Base-by-base conservation (phyloP, 2,113 vertebrate genomes). In the Platysternon megacephalum region DNA sequence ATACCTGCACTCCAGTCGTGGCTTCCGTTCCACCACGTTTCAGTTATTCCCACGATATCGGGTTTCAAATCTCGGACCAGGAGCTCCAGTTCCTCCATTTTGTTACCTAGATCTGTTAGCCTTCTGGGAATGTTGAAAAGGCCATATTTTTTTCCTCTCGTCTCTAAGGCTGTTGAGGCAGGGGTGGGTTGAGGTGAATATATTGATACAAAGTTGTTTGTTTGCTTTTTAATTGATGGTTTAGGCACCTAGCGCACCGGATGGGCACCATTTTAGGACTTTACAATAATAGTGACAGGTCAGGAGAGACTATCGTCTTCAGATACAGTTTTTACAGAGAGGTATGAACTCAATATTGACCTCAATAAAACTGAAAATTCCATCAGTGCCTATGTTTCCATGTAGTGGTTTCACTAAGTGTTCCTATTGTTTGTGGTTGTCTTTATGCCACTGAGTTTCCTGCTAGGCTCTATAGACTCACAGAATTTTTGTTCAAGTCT, bases 341-440 rank as follows among this genome's bases (percentile, higher is more conserved):
- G 82, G 79, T 6, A 0, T 87, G 95, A 97, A 97, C 91, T 95
- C 81, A 74, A 65, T 86, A 91, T 89, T 86, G 85, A 88, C 39
- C 87, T 96, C 95, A 94, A 95, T 97, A 97, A 93, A 96, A 51
- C 81, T 29, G 95, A 92, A 95, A 96, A 97, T 93, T 93, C 94
- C 74, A 97, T 95, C 89, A 97, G 82, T 90, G 90, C 52, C 88
- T 88, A 91, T 88, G 85, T 93, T 96, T 89, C 92, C 88, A 51
- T 87, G 72, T 92, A 98, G 96, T 93, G 91, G 95, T 96, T 93
- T 97, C 96, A 97, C 85, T 96, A 87, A 96, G 91, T 96, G 96
- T 96, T 91, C 85, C 85, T 90, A 92, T 79, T 92, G 55, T 91
- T 94, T 74, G 55, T 94, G 26, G 86, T 90, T 95, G 90, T 96